phyloP scores from a whole-genome alignment of 2,888 invertebrate genomes.

The Campaea margaritaria region DNA sequence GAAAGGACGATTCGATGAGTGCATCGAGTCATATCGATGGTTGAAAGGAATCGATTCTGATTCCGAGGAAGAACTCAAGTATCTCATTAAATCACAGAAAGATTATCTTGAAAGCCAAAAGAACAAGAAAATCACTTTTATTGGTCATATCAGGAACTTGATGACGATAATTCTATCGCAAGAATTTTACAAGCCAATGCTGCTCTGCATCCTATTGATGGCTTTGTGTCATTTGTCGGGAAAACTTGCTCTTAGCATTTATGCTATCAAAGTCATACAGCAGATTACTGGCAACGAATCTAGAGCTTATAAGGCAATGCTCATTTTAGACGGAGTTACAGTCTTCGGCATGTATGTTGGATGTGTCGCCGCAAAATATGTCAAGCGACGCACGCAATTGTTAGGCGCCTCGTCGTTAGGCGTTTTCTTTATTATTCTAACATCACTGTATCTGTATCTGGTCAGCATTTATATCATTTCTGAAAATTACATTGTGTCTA shows the following conservation, averaged over 20 bases:
- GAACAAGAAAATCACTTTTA: constrained; percentile 1
- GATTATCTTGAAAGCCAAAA: constrained; percentile 18
- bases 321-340: constrained; percentile 38
- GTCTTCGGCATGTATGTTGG: constrained; percentile 46
- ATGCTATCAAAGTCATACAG: constrained; percentile 45
- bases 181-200: constrained; percentile 39
- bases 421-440: no score
- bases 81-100: constrained; percentile 43
- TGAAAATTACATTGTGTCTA: constrained; percentile 30
- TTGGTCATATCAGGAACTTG: constrained; percentile 1
- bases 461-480: background rate
- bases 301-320: constrained; percentile 37
- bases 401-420: background rate
- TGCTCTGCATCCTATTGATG: constrained; percentile 38
- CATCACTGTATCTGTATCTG: background rate
- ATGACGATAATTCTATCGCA: constrained; percentile 19
- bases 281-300: constrained; percentile 42
- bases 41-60: constrained; percentile 43
- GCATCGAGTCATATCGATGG: constrained; percentile 44
- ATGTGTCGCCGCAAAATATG: no score
- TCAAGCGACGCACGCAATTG: no score
- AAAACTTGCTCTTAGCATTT: constrained; percentile 44
- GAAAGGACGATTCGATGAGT: constrained; percentile 42
- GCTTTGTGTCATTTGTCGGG: constrained; percentile 37
- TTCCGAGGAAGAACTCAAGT: constrained; percentile 40